Base-by-base conservation (phyloP, 2,888 invertebrate genomes). In the Mesorhabditis sp. region DNA sequence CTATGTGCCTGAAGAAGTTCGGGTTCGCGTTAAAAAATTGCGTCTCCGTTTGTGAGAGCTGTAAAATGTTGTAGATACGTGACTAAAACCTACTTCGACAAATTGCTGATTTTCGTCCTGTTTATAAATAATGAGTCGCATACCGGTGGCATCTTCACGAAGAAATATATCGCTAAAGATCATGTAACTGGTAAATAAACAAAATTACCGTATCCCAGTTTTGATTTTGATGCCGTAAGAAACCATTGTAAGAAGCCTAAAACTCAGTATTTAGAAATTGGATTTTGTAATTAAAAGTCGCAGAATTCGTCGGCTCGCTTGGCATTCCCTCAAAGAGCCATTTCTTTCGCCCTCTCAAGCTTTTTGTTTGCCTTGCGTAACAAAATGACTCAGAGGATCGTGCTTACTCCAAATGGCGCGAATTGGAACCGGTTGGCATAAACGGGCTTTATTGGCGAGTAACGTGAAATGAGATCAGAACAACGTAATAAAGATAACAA, bases 41-140 rank as follows among this genome's bases (percentile, higher is more conserved):
- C 1, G 74, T 70, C 61, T 79, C 79, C 1, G 76, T 76, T 70
- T 76, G 74, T 28, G 72, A 73, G 0, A 78, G 43, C 72, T 76
- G 67, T 66, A 74, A 67, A 28, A 28, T 28, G 28, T 28, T 28
- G 28, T 28, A 28, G 28, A 28, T 28, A 28, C 28, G 28, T 28
- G 28, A 28, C 28, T 28, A 28, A 50, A 50, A 50, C 58, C n/a
- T n/a, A 13, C 58, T 10, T 50, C 58, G 58, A 50, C 58, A 50
- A n/a, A 50, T 50, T 13, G 58, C 58, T 50, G 58, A 50, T 50
- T 50, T 50, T 50, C 58, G 2, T 13, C n/a, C n/a, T 50, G 7
- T 50, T 10, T 50, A n/a, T n/a, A 13, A 50, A n/a, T n/a, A 50
- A 50, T 50, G 10, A n/a, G 7, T 50, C 58, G 58, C 7, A 50